phyloP scores from a whole-genome alignment of 2,888 invertebrate species.

The Trissolcus brochymenae region DNA sequence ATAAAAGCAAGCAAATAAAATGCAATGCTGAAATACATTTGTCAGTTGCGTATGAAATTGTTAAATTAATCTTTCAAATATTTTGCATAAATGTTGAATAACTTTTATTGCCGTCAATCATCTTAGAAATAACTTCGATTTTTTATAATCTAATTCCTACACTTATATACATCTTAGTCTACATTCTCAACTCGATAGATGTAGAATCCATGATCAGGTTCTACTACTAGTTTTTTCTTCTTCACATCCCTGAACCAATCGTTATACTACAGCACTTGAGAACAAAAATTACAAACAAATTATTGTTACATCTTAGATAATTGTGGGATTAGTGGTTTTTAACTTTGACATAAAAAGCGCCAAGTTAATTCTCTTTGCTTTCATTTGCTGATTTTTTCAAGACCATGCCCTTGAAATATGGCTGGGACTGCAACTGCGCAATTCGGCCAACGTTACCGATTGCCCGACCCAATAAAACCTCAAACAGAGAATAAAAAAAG shows the following conservation, averaged over 20 bases:
- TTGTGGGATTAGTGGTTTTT: too few relatives aligned
- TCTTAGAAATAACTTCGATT: background rate
- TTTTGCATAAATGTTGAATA: background rate
- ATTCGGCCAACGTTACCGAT: background rate
- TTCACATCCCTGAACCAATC: too few relatives aligned
- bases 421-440: background rate
- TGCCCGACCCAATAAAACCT: conserved; percentile 8
- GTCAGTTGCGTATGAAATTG: too few relatives aligned
- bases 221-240: too few relatives aligned
- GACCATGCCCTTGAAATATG: conserved; percentile 3
- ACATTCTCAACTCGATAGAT: conserved; percentile 6
- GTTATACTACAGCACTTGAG: too few relatives aligned
- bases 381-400: background rate
- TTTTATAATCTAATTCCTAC: background rate
- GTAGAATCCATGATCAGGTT: conserved; percentile 11
- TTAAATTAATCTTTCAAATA: background rate
- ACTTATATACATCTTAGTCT: conserved; percentile 16
- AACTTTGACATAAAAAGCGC: too few relatives aligned
- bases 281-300: too few relatives aligned
- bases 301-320: too few relatives aligned
- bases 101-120: background rate
- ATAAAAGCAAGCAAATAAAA: too few relatives aligned
- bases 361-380: too few relatives aligned
- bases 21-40: too few relatives aligned
- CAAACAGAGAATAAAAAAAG: conserved; percentile 5